phyloP scores from a whole-genome alignment of 2,888 invertebrate species.

The Hartigia nigra region DNA sequence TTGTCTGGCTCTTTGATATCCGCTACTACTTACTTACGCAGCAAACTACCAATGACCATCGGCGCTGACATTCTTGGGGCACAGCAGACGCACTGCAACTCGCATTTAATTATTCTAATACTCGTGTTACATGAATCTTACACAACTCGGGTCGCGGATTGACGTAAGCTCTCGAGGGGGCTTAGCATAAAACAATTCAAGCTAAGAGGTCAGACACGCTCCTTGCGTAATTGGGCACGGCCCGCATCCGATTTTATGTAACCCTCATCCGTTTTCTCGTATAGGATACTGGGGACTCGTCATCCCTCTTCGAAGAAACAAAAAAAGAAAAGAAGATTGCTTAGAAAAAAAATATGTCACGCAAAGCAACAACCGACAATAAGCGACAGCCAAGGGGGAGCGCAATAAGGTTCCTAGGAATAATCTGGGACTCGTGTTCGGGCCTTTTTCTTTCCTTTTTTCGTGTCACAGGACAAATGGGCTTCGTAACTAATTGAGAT shows the following conservation, averaged over 20 bases:
- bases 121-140: constrained; percentile 1
- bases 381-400: background rate
- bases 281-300: background rate
- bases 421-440: background rate
- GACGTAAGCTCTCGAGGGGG: constrained; percentile 2
- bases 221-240: constrained; percentile 3
- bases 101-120: constrained; percentile 7
- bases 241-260: constrained; percentile 10
- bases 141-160: background rate
- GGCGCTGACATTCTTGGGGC: background rate
- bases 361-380: background rate
- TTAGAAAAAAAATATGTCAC: background rate
- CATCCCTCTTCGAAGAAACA: background rate
- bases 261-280: background rate
- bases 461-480: background rate
- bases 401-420: background rate
- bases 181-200: constrained; percentile 5
- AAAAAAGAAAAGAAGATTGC: background rate
- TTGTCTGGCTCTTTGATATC: background rate
- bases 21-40: background rate
- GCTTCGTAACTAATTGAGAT: background rate
- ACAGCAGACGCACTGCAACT: background rate
- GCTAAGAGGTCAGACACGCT: constrained; percentile 7
- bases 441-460: background rate
- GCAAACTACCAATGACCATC: background rate